A percentile compares a stretch with the other conserved stretches of the same genome.
These are phyloP conservation scores for Cyprinodon diabolis DNA, from an alignment of 2,797 vertebrate species.

Conservation along the genomic window DNA sequence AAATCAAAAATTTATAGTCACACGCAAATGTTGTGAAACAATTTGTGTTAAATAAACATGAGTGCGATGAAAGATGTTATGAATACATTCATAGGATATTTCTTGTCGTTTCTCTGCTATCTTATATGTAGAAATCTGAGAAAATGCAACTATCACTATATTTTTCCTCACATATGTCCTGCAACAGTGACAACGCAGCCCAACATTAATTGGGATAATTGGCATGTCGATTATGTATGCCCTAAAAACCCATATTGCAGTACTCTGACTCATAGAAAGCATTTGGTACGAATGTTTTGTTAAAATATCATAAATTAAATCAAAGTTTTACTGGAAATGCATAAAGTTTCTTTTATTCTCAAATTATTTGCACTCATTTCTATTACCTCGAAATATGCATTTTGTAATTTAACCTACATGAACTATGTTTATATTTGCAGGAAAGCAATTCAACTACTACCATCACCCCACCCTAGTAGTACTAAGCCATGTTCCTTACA, in stretches of 20 bases:
- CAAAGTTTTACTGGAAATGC: neutral
- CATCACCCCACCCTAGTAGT: neutral
- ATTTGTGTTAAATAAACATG: neutral
- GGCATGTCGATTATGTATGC: slow-evolving; percentile 27
- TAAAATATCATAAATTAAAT: neutral
- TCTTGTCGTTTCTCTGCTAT: neutral
- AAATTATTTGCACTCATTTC: neutral
- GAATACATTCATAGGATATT: neutral
- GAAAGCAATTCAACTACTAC: neutral
- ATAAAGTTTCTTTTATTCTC: neutral
- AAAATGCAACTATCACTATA: slow-evolving; percentile 10
- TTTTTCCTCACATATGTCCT: slow-evolving; percentile 37
- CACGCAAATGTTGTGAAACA: neutral
- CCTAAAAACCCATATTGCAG: slow-evolving; percentile 7
- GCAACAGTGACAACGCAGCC: slow-evolving; percentile 34
- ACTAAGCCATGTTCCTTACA: neutral
- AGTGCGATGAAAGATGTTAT: neutral
- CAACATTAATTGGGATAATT: slow-evolving; percentile 27
- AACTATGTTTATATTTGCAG: neutral
- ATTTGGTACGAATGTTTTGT: neutral
- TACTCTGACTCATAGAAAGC: neutral
- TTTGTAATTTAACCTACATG: neutral
- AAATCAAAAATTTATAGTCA: slow-evolving; percentile 3
- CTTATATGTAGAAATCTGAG: neutral
- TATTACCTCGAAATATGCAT: neutral